Base-by-base conservation (phyloP, 2,888 invertebrate genomes). In the Escarpia spicata region DNA sequence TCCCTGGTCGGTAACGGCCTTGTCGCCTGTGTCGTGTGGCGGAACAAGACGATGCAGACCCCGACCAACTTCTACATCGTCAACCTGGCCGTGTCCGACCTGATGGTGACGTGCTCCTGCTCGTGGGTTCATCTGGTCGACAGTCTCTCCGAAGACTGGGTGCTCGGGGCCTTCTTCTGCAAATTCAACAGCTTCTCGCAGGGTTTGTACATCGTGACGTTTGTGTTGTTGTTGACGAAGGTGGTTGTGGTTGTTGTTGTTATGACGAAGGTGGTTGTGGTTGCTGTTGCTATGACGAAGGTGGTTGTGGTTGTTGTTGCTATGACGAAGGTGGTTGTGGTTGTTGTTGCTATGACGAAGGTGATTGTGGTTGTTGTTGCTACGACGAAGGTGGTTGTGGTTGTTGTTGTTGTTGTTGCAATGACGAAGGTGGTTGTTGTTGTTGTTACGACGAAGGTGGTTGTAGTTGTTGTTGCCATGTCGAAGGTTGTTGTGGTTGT, bases 71-170 rank as follows among this genome's bases (percentile, higher is more conserved):
- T 94, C 93, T 96, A 96, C 94, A 94, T 96, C 90, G 95, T 95
- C 58, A 96, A 96, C 92, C 94, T 96, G 93, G 95, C 96, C 4
- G 93, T 96, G 12, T 91, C 37, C 45, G 58, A 90, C 37, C 44
- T 44, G 58, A 45, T 91, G 31, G 91, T 91, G 8, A 91, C 58
- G 19, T 91, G 52, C 37, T 44, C 92, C 43, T 98, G 98, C 92
- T 98, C 98, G 0, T 98, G 98, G 97, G 97, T 98, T 95, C 98
- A 98, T 96, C 97, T 98, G 94, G 97, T 97, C 26, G 97, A 97
- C 91, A 98, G 98, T 95, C 97, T 98, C 95, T 98, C 97, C 95
- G 98, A 98, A 96, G 98, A 98, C 95, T 98, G 97, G 96, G 97
- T 98, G 94, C 96, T 98, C 93, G 98, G 98, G 37, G 97, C 97